A percentile compares a stretch with the other conserved stretches of the same genome.
These are phyloP conservation scores for Helogale parvula DNA, from an alignment of 2,113 vertebrate genomes.

Conservation along the genomic window DNA sequence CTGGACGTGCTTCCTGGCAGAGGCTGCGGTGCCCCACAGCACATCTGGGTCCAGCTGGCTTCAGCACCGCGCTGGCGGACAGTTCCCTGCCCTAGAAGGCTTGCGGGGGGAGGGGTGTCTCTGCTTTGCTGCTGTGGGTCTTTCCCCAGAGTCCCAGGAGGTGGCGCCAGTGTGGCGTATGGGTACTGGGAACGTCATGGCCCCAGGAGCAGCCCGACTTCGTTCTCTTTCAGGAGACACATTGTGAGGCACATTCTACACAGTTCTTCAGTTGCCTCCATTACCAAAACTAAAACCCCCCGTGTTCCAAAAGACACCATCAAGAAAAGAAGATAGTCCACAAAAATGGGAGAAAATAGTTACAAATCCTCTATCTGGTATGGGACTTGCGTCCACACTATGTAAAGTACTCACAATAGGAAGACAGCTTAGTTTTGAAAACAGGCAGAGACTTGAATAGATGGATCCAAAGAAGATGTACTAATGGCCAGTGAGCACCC, in stretches of 20 bases:
- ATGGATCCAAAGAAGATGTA: background rate
- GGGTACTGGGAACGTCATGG: no score
- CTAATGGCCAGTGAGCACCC: background rate
- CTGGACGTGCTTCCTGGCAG: background rate
- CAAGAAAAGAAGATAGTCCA: background rate
- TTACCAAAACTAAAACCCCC: background rate
- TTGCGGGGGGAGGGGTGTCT: fast-evolving
- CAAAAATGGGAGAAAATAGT: background rate
- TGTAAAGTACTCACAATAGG: background rate
- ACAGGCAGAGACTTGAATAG: background rate
- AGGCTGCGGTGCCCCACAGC: fast-evolving
- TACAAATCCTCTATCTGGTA: background rate
- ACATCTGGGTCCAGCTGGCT: fast-evolving
- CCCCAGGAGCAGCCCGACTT: background rate
- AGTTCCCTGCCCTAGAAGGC: background rate
- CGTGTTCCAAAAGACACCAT: background rate
- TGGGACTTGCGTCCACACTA: background rate
- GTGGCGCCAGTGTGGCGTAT: background rate
- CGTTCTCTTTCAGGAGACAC: background rate
- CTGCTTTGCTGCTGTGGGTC: no score
- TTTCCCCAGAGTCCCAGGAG: background rate
- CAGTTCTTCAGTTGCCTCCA: background rate
- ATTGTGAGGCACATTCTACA: background rate
- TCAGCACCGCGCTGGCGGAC: background rate
- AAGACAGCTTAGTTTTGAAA: background rate